phyloP scores from a whole-genome alignment of 2,888 invertebrate species.

The Cantharis flavilabris region DNA sequence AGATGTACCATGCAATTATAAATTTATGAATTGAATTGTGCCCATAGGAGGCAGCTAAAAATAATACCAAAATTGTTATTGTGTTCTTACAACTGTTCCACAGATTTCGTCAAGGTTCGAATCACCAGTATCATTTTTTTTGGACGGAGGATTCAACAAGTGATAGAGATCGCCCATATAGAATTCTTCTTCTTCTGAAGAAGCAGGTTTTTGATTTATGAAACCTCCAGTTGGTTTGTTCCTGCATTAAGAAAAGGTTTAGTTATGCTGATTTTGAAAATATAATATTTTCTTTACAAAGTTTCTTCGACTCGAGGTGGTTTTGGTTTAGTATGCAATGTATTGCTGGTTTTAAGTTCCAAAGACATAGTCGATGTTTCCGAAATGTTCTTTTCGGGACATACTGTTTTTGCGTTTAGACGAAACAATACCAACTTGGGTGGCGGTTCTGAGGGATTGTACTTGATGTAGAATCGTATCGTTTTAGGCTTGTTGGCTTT shows the following conservation, averaged over 20 bases:
- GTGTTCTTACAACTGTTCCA: background rate
- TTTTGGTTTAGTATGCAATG: background rate
- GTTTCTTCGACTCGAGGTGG: background rate
- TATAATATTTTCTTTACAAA: background rate
- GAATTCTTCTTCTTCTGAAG: background rate
- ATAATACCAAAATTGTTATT: too few species aligned
- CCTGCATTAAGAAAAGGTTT: background rate
- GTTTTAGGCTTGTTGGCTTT: slow-evolving; percentile 61
- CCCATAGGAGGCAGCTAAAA: too few species aligned
- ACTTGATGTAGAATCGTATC: slow-evolving; percentile 65
- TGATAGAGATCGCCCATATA: background rate
- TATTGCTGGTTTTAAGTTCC: slow-evolving; percentile 25
- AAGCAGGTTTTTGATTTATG: background rate
- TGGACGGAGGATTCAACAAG: background rate
- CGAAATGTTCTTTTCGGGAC: slow-evolving; percentile 50
- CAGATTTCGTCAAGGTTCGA: background rate
- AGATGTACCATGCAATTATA: too few species aligned
- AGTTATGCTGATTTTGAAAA: background rate
- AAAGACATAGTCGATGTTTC: background rate
- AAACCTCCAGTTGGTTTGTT: background rate
- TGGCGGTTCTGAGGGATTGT: slow-evolving; percentile 56
- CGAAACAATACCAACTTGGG: slow-evolving; percentile 59
- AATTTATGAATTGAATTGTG: too few species aligned
- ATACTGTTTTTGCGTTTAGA: slow-evolving; percentile 64
- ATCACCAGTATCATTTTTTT: background rate